These are phyloP conservation scores for Pecten maximus DNA, from an alignment of 2,888 invertebrate species.

Conservation along the genomic window DNA sequence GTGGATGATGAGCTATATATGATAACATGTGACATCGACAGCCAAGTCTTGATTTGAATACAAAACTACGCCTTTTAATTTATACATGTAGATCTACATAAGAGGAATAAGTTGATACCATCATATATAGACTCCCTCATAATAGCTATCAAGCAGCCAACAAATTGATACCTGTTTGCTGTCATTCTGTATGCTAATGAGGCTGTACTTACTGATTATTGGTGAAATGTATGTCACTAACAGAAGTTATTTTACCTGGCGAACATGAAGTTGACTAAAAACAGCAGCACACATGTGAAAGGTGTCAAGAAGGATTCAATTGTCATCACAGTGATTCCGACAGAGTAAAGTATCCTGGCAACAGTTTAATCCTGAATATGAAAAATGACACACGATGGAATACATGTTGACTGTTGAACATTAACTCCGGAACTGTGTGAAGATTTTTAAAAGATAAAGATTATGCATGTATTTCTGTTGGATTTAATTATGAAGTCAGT, in stretches of 20 bases:
- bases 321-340: neutral
- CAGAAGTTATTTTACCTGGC: neutral
- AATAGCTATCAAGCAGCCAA: neutral
- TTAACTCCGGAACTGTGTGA: neutral
- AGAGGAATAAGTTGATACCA: no score
- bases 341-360: neutral
- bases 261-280: constrained; percentile 8
- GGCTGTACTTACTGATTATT: neutral
- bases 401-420: neutral
- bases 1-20: neutral
- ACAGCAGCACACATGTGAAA: neutral
- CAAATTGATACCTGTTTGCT: neutral
- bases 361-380: neutral
- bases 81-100: no score
- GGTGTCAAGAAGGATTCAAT: neutral
- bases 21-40: neutral
- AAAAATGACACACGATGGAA: neutral
- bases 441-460: neutral
- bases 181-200: constrained; percentile 1
- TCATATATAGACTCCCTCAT: no score
- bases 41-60: neutral
- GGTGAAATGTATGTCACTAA: neutral
- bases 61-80: neutral
- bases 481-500: neutral
- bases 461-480: neutral